Conservation (phyloP, 2,113 vertebrate species). For the Myrmecobius fasciatus region DNA sequence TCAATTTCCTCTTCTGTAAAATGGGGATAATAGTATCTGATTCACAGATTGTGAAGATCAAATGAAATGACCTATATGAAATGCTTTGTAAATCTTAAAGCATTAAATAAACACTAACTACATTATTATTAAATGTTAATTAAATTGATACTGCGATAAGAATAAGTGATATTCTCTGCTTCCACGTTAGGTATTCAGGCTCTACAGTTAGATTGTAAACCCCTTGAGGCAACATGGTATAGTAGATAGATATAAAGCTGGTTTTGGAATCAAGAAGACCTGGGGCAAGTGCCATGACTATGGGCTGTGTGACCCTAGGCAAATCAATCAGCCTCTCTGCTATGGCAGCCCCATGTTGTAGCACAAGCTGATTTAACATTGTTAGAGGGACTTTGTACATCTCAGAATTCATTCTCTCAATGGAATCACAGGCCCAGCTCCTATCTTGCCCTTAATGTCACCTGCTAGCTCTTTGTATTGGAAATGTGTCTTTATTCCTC, state of each 20-base stretch:
- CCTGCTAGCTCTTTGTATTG: too few species aligned
- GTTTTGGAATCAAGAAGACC: not conserved
- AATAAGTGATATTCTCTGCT: not conserved
- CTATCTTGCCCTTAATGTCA: not conserved
- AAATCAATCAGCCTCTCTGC: not conserved
- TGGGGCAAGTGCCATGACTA: not conserved
- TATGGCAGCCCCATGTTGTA: not conserved
- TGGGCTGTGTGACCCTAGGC: not conserved
- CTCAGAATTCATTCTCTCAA: not conserved
- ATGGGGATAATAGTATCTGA: not conserved
- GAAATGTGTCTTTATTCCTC: not conserved
- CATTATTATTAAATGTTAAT: not conserved
- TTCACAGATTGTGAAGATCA: not conserved
- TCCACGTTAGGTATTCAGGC: not conserved
- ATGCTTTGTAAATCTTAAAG: not conserved
- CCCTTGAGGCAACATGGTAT: not conserved
- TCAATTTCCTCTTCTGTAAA: not conserved
- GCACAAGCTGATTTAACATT: not conserved
- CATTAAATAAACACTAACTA: not conserved
- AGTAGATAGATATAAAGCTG: not conserved
- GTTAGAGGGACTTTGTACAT: not conserved
- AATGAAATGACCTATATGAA: not conserved
- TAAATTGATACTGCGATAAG: not conserved
- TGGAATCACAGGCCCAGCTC: not conserved
- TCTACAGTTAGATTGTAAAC: not conserved